A percentile compares a stretch with the other conserved stretches of the same genome.
These are phyloP conservation scores for Battus philenor DNA, from an alignment of 1,140 invertebrate species.

Conservation along the genomic window DNA sequence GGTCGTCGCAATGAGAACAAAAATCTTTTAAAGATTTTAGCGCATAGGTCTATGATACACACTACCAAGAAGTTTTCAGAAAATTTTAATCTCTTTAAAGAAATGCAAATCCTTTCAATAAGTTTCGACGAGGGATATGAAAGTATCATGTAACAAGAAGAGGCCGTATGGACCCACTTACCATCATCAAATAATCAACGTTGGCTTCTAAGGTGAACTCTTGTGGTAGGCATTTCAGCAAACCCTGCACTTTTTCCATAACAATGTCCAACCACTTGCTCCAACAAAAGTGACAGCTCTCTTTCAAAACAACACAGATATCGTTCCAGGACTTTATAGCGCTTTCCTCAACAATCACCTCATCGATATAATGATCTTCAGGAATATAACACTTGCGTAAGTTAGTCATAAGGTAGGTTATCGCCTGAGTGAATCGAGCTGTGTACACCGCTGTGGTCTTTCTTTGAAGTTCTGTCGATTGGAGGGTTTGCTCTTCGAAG, in stretches of 20 bases:
- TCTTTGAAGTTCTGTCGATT: conserved; percentile 48
- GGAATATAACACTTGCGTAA: conserved; percentile 82
- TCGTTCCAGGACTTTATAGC: conserved; percentile 78
- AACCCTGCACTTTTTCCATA: conserved; percentile 49
- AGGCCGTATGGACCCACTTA: conserved; percentile 37
- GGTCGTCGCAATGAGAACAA: too few relatives aligned
- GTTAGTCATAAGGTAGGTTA: conserved; percentile 79
- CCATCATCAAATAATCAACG: conserved; percentile 73
- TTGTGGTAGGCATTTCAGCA: conserved; percentile 53
- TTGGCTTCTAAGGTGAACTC: conserved; percentile 68
- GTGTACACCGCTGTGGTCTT: conserved; percentile 67
- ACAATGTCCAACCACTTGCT: conserved; percentile 77
- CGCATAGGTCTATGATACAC: too few relatives aligned
- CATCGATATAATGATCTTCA: conserved; percentile 35
- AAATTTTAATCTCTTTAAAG: too few relatives aligned
- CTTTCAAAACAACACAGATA: conserved; percentile 77
- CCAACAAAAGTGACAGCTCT: conserved; percentile 80
- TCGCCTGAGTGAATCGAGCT: conserved; percentile 79
- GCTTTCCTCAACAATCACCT: conserved; percentile 33
- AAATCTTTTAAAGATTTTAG: too few relatives aligned
- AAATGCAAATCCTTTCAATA: too few relatives aligned
- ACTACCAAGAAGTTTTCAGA: too few relatives aligned
- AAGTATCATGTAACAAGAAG: too few relatives aligned
- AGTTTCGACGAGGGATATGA: too few relatives aligned
- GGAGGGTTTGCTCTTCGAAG: conserved; percentile 66